Evolutionary conservation across 37 sponge, comb jelly and placozoan species (phyloP).

Genomic region (Haliclona indistincta): DNA sequence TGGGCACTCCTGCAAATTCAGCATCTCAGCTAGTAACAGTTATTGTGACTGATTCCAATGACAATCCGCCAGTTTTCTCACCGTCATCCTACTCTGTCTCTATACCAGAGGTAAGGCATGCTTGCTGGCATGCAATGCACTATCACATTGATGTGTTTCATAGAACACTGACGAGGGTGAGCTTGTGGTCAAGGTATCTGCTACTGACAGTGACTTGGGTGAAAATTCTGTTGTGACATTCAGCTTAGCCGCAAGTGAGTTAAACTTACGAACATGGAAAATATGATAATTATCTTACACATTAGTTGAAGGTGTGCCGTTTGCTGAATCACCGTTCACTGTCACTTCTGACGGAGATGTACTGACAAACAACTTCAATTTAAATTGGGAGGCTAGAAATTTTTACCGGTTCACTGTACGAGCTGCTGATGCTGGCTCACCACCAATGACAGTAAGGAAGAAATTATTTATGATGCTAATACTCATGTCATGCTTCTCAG

Average conservation of each 20-base stretch:
- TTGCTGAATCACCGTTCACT: neutral
- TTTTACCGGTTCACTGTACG: constrained; percentile 19
- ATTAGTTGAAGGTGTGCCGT: neutral
- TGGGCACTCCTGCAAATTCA: neutral
- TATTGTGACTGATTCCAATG: constrained; percentile 30
- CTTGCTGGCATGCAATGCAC: neutral
- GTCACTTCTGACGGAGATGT: constrained; percentile 7
- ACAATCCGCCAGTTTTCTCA: constrained; percentile 22
- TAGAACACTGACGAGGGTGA: neutral
- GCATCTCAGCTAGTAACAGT: constrained; percentile 5
- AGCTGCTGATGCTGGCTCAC: constrained; percentile 13
- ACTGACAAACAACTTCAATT: neutral
- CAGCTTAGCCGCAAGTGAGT: neutral
- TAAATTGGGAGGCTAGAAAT: constrained; percentile 33
- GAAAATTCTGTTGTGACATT: neutral
- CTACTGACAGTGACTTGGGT: constrained; percentile 1
- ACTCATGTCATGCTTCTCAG: neutral
- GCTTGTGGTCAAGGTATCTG: neutral
- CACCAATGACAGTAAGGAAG: neutral
- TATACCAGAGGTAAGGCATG: constrained; percentile 14
- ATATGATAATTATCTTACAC: too few relatives aligned
- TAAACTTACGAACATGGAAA: neutral
- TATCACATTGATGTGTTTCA: neutral
- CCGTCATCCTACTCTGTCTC: neutral
- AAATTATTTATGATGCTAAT: neutral